These are phyloP conservation scores for Idaea dimidiata DNA, from an alignment of 2,888 invertebrate species.

Conservation along the genomic window DNA sequence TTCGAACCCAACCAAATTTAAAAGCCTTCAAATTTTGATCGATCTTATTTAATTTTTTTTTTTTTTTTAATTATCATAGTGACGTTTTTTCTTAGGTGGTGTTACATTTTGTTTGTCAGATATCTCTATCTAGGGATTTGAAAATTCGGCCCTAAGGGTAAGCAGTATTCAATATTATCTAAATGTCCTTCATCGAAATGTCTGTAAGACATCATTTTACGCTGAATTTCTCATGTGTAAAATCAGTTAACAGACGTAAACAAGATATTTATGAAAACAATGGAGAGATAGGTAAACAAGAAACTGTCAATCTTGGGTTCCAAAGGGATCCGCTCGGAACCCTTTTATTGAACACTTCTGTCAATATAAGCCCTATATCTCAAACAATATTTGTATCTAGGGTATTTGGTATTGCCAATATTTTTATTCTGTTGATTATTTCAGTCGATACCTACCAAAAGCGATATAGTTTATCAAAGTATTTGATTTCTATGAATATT, in stretches of 20 bases:
- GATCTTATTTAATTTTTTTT: no score
- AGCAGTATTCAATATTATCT: not conserved
- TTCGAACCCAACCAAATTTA: no score
- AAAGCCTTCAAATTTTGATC: no score
- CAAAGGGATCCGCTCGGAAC: not conserved
- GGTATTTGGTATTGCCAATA: not conserved
- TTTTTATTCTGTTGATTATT: not conserved
- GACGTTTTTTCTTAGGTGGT: no score
- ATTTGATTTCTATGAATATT: no score
- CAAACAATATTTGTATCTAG: not conserved
- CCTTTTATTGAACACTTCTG: conserved; percentile 1
- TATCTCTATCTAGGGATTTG: not conserved
- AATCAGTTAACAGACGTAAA: conserved; percentile 6
- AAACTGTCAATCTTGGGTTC: conserved; percentile 1
- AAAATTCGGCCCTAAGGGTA: no score
- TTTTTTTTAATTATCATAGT: no score
- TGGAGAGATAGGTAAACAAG: not conserved
- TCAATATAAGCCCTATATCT: not conserved
- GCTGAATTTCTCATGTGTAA: not conserved
- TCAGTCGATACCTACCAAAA: not conserved
- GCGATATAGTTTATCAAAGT: no score
- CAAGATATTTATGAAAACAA: not conserved
- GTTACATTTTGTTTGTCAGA: no score
- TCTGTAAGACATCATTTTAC: conserved; percentile 1
- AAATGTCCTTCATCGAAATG: not conserved